Conservation (phyloP, 2,888 invertebrate species). For the Aspidapion aeneum region DNA sequence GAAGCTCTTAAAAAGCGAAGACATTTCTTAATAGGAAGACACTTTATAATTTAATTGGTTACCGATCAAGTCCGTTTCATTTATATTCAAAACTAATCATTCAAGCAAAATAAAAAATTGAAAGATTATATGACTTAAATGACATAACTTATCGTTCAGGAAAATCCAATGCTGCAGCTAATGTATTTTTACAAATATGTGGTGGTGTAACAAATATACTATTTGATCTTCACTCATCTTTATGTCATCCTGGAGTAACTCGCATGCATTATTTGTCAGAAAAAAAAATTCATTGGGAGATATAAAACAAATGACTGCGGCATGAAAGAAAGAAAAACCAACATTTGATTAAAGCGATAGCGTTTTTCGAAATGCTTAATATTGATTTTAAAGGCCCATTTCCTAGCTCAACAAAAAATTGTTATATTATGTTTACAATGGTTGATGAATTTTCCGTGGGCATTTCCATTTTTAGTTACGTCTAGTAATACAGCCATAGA, state of each 20-base stretch:
- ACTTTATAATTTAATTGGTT: background rate
- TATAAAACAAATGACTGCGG: background rate
- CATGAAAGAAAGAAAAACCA: background rate
- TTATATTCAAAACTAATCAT: background rate
- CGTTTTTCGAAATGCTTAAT: slow-evolving; percentile 1
- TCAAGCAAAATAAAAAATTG: slow-evolving; percentile 8
- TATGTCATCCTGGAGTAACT: background rate
- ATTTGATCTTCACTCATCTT: too few relatives aligned
- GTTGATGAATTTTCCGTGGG: slow-evolving; percentile 8
- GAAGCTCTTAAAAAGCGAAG: slow-evolving; percentile 1
- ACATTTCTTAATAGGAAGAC: background rate
- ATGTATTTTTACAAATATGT: too few relatives aligned
- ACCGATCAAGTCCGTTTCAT: background rate
- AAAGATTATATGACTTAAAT: slow-evolving; percentile 1
- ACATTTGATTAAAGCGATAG: slow-evolving; percentile 6
- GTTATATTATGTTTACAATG: background rate
- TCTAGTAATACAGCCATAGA: too few relatives aligned
- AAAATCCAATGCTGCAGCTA: background rate
- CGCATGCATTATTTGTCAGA: background rate
- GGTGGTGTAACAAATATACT: too few relatives aligned
- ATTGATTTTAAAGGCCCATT: slow-evolving; percentile 7
- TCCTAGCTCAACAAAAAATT: background rate
- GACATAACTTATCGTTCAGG: slow-evolving; percentile 1
- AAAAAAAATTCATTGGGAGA: background rate
- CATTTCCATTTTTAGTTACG: too few relatives aligned